Conservation (phyloP, 2,797 vertebrate species). For the Poecilia velifera region DNA sequence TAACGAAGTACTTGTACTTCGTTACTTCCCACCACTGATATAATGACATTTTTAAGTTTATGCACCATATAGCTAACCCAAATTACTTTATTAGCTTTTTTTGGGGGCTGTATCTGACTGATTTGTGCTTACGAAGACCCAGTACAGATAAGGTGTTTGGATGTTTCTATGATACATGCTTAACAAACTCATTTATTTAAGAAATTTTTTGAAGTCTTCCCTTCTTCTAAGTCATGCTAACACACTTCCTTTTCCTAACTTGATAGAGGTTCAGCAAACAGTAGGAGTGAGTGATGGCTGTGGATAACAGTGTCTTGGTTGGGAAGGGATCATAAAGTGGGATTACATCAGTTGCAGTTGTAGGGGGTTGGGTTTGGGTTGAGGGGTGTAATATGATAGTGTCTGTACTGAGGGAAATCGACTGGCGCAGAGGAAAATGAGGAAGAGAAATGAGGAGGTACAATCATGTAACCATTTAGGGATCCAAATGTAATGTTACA, state of each 20-base stretch:
- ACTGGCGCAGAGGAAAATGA: slow-evolving; percentile 42
- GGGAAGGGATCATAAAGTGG: slow-evolving; percentile 59
- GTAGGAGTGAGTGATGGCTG: slow-evolving; percentile 53
- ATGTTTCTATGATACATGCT: slow-evolving; percentile 48
- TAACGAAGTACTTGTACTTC: too few species aligned
- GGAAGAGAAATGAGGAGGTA: slow-evolving; percentile 9
- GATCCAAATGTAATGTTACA: slow-evolving; percentile 66
- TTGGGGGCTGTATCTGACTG: slow-evolving; percentile 49
- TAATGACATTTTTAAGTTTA: neutral
- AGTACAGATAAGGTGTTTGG: slow-evolving; percentile 25
- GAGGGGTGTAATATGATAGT: slow-evolving; percentile 72
- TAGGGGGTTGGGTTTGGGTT: slow-evolving; percentile 60
- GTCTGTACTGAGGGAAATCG: slow-evolving; percentile 10
- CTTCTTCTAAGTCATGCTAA: slow-evolving; percentile 59
- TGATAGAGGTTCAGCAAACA: slow-evolving; percentile 51
- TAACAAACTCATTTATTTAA: slow-evolving; percentile 66
- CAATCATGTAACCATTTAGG: neutral
- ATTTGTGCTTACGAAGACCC: slow-evolving; percentile 58
- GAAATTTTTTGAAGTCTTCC: slow-evolving; percentile 21
- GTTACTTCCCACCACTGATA: too few species aligned
- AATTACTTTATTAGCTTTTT: slow-evolving; percentile 44
- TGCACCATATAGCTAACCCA: slow-evolving; percentile 22
- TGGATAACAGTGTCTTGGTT: slow-evolving; percentile 38
- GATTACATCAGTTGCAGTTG: slow-evolving; percentile 74
- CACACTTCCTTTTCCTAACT: slow-evolving; percentile 55